phyloP scores from a whole-genome alignment of 1,140 invertebrate genomes.

The Laupala kohalensis region DNA sequence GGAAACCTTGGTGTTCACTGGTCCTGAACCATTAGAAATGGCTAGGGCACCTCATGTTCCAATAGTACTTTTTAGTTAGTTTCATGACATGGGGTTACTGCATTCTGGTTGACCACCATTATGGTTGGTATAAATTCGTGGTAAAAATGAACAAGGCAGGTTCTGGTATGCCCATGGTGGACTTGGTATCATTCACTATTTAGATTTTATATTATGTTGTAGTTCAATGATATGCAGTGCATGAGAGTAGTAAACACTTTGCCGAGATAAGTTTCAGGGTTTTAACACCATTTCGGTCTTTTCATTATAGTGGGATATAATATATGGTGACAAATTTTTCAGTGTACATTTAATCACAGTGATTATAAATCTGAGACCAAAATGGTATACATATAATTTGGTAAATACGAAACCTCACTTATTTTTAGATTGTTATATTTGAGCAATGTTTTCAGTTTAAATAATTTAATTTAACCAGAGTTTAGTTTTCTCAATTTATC shows the following conservation, averaged over 20 bases:
- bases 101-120: background rate
- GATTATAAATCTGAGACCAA: background rate
- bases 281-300: background rate
- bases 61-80: background rate
- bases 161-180: background rate
- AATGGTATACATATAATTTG: background rate
- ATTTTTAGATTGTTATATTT: background rate
- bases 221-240: background rate
- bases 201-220: background rate
- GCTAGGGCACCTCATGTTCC: background rate
- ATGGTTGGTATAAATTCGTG: background rate
- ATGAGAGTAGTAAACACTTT: background rate
- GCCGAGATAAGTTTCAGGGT: background rate
- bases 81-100: background rate
- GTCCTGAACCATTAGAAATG: background rate
- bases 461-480: background rate
- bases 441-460: background rate
- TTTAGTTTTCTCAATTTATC: background rate
- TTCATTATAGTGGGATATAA: too few species aligned
- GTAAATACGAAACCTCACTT: background rate
- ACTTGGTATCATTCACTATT: background rate
- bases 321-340: too few species aligned
- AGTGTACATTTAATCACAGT: background rate
- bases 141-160: background rate
- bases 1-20: background rate